Evolutionary conservation across 1,140 invertebrate genomes (phyloP).

Genomic region (Rhopalosiphum padi): DNA sequence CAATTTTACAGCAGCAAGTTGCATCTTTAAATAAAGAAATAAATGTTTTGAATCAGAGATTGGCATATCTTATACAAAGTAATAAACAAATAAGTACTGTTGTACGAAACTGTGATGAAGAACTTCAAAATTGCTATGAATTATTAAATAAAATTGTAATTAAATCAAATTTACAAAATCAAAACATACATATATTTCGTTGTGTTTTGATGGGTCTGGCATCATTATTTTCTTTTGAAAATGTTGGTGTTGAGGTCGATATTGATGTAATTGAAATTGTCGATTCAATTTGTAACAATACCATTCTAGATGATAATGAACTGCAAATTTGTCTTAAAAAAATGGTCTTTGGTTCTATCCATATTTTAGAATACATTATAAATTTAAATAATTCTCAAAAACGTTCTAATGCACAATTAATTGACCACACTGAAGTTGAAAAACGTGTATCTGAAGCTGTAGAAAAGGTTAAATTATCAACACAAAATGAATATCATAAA

Average conservation of each 20-base stretch:
- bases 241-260: neutral
- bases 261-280: neutral
- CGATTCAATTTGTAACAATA: neutral
- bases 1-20: conserved; percentile 29
- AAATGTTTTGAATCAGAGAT: neutral
- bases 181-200: neutral
- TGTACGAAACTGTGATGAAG: neutral
- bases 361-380: neutral
- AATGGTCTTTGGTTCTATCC: neutral
- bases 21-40: conserved; percentile 1
- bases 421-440: conserved; percentile 18
- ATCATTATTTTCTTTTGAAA: conserved; percentile 35
- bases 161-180: conserved; percentile 29
- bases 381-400: neutral
- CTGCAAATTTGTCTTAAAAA: conserved; percentile 20
- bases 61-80: neutral
- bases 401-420: neutral
- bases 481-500: conserved; percentile 12
- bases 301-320: conserved; percentile 1
- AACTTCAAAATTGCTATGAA: conserved; percentile 24
- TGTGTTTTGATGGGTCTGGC: conserved; percentile 5
- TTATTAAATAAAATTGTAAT: conserved; percentile 3
- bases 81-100: neutral
- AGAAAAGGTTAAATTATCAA: conserved; percentile 21
- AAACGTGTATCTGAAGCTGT: conserved; percentile 29